Conservation (phyloP, 2,888 invertebrate genomes). For the Pseudococcus longispinus region DNA sequence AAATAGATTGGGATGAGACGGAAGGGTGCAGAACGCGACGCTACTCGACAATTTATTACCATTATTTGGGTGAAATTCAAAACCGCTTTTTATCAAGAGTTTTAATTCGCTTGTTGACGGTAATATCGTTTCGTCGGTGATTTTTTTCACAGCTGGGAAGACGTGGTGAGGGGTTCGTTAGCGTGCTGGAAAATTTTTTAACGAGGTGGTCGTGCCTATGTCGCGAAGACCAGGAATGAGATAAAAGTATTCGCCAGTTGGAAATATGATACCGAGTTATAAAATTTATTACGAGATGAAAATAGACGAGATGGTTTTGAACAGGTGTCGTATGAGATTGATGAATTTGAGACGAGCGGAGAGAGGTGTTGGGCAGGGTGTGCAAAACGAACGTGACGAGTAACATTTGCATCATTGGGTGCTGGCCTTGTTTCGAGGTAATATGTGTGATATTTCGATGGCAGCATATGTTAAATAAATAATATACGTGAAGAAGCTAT, state of each 20-base stretch:
- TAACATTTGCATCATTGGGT: neutral
- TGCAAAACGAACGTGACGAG: neutral
- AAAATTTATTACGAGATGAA: neutral
- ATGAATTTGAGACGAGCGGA: neutral
- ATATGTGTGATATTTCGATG: neutral
- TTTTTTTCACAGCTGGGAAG: neutral
- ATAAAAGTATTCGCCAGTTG: neutral
- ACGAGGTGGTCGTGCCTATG: neutral
- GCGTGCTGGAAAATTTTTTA: neutral
- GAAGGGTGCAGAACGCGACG: neutral
- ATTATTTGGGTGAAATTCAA: constrained; percentile 36
- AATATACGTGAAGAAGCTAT: constrained; percentile 1
- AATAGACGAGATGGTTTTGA: neutral
- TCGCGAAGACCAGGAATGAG: neutral
- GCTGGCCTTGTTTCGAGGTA: neutral
- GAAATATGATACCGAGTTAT: neutral
- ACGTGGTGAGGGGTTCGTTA: neutral
- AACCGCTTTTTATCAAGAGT: constrained; percentile 36
- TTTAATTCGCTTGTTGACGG: neutral
- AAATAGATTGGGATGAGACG: neutral
- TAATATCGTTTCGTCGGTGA: neutral
- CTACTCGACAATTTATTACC: constrained; percentile 36
- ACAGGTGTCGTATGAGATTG: neutral
- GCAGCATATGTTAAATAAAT: neutral
- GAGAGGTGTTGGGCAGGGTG: neutral